Percentiles rank a stretch among this genome's conserved stretches.
Conservation (phyloP, 30 jellyfish, hydroid and myxozoan species). For the Aurelia aurita region DNA sequence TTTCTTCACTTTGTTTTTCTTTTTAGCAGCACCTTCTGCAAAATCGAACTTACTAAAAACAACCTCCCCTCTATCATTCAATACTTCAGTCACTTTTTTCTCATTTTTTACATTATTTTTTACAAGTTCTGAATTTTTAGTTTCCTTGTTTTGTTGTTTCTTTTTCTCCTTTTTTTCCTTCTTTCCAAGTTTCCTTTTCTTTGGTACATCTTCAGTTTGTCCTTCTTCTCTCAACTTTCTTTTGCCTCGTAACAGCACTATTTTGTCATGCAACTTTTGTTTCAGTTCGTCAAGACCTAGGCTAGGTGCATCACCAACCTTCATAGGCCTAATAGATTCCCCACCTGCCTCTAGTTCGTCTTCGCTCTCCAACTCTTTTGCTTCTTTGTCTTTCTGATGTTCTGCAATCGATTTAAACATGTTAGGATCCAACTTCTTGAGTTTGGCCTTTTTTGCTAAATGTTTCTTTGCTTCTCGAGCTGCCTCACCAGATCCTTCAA, state of each 20-base stretch:
- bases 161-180: conserved; percentile 52
- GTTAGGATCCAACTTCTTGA: conserved; percentile 81
- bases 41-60: conserved; percentile 92
- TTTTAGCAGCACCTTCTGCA: conserved; percentile 56
- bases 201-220: conserved; percentile 17
- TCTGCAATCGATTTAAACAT: conserved; percentile 78
- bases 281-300: conserved; percentile 81
- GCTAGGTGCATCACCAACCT: conserved; percentile 54
- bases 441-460: conserved; percentile 88
- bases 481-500: conserved; percentile 27
- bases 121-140: conserved; percentile 20
- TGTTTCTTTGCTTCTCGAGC: conserved; percentile 66
- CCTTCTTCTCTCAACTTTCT: conserved; percentile 66
- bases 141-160: conserved; percentile 53
- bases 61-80: conserved; percentile 73
- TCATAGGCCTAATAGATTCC: conserved; percentile 38
- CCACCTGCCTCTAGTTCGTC: conserved; percentile 46
- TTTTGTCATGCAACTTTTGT: conserved; percentile 84
- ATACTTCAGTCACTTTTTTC: conserved; percentile 26
- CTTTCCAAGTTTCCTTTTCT: conserved; percentile 63
- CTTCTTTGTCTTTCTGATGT: conserved; percentile 83
- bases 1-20: conserved; percentile 39
- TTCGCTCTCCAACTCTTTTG: conserved; percentile 38
- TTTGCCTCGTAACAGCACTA: conserved; percentile 68
- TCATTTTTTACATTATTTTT: conserved; percentile 73